phyloP scores from a whole-genome alignment of 2,113 vertebrate species.

The Phalacrocorax aristotelis region DNA sequence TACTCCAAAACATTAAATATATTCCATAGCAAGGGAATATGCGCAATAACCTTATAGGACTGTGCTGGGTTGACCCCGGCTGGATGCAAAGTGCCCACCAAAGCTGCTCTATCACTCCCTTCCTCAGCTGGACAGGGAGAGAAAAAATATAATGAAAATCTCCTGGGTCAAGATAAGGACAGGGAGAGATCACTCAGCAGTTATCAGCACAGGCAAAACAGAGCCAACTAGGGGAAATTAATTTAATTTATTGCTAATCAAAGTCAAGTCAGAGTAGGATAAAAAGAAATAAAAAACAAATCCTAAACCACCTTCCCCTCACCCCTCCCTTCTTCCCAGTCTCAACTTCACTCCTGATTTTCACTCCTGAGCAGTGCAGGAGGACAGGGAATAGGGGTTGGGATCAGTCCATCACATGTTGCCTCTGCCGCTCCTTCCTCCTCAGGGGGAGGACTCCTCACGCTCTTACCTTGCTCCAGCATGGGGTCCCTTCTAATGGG shows the following conservation, averaged over 20 bases:
- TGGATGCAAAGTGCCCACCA: not conserved
- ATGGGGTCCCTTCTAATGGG: not conserved
- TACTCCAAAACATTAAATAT: not conserved
- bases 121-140: not conserved
- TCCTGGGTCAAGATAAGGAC: not conserved
- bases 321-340: not conserved
- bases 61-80: not conserved
- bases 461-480: not conserved
- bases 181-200: not conserved
- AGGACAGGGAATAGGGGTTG: not conserved
- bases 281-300: not conserved
- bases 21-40: not conserved
- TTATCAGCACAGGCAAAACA: not conserved
- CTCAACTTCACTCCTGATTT: not conserved
- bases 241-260: not conserved
- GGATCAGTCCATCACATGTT: not conserved
- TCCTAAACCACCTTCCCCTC: not conserved
- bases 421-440: not conserved
- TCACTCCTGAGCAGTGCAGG: not conserved
- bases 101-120: not conserved
- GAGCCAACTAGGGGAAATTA: fast-evolving
- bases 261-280: not conserved
- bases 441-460: not conserved
- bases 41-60: not conserved
- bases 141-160: not conserved